Conservation (phyloP, 2,888 invertebrate genomes). For the Clivina fossor region DNA sequence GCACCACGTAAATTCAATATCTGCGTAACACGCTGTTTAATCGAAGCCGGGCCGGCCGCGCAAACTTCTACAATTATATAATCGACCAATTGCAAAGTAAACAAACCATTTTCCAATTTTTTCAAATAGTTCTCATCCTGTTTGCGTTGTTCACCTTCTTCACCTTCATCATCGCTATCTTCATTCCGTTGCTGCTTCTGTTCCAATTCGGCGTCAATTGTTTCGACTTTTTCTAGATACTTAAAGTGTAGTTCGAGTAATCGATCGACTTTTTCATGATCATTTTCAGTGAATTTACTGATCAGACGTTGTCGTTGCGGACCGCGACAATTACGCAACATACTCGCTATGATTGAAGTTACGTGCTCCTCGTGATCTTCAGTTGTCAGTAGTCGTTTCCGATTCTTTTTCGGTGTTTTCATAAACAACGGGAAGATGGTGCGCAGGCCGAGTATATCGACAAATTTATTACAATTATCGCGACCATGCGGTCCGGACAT, state of each 20-base stretch:
- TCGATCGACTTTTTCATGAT: conserved; percentile 96
- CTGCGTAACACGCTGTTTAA: conserved; percentile 85
- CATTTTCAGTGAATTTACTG: conserved; percentile 96
- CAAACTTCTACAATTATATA: conserved; percentile 83
- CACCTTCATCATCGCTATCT: conserved; percentile 58
- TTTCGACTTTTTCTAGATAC: conserved; percentile 90
- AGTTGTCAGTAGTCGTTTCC: conserved; percentile 75
- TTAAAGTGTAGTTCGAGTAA: conserved; percentile 96
- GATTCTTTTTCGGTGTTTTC: conserved; percentile 91
- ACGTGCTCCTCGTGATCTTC: conserved; percentile 97
- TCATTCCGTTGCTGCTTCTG: too few species aligned
- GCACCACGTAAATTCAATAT: conserved; percentile 87
- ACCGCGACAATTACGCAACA: conserved; percentile 90
- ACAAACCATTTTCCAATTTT: conserved; percentile 91
- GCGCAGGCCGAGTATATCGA: conserved; percentile 93
- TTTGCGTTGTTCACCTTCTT: conserved; percentile 68
- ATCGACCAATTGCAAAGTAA: conserved; percentile 92
- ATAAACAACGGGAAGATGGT: conserved; percentile 98
- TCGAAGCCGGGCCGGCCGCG: conserved; percentile 66
- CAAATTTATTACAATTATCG: conserved; percentile 97
- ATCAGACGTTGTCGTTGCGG: conserved; percentile 87
- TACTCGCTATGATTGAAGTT: conserved; percentile 87
- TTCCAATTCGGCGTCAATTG: conserved; percentile 77
- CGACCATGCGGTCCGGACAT: conserved; percentile 90
- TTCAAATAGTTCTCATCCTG: conserved; percentile 87